Evolutionary conservation across 2,888 invertebrate species (phyloP).

Genomic region (Caenorhabditis wallacei): DNA sequence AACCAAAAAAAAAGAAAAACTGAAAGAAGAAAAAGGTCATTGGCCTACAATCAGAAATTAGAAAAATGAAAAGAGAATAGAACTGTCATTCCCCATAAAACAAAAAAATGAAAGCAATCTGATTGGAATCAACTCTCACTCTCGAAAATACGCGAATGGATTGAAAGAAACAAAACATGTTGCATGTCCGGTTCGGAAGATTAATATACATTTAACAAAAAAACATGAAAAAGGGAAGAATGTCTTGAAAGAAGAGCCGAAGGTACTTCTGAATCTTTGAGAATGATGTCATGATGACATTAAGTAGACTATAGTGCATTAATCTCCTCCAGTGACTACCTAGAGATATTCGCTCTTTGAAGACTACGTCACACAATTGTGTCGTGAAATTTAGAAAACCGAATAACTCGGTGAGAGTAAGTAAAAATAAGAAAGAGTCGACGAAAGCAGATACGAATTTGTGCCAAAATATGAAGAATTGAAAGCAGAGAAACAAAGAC

Average conservation of each 20-base stretch:
- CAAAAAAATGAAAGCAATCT: constrained; percentile 30
- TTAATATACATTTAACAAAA: not conserved
- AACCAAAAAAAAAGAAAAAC: no score
- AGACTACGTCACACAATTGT: constrained; percentile 30
- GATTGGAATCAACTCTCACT: constrained; percentile 26
- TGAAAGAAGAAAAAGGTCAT: no score
- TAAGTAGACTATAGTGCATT: not conserved
- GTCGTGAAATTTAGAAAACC: not conserved
- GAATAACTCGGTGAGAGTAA: constrained; percentile 20
- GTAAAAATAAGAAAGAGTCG: constrained; percentile 23
- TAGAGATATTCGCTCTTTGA: not conserved
- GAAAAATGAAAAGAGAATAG: not conserved
- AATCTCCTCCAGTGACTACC: constrained; percentile 7
- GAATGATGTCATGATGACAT: constrained; percentile 5
- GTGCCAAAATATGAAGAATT: no score
- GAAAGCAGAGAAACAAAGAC: no score
- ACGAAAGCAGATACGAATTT: constrained; percentile 2
- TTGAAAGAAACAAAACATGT: not conserved
- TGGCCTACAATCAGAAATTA: no score
- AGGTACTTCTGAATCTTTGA: not conserved
- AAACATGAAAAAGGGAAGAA: not conserved
- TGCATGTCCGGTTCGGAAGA: constrained; percentile 11
- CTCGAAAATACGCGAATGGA: not conserved
- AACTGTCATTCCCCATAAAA: not conserved
- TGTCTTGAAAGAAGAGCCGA: not conserved